phyloP scores from a whole-genome alignment of 2,113 vertebrate genomes.

The Cavia aperea region DNA sequence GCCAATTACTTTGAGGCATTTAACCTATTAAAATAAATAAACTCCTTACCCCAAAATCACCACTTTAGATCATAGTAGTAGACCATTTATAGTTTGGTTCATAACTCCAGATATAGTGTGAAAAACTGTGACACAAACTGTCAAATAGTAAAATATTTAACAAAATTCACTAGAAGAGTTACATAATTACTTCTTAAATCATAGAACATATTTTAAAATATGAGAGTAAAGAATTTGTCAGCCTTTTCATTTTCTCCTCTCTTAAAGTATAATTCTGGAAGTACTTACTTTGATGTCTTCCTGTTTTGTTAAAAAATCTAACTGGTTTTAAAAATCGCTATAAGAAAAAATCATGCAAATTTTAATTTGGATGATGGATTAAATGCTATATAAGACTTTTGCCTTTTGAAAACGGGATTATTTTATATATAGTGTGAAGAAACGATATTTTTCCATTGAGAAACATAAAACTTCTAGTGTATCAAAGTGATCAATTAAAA shows the following conservation, averaged over 20 bases:
- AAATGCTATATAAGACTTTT: conserved; percentile 7
- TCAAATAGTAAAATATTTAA: conserved; percentile 65
- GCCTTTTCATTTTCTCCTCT: conserved; percentile 39
- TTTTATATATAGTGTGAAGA: conserved; percentile 4
- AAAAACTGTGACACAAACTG: conserved; percentile 61
- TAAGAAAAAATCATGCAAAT: conserved; percentile 30
- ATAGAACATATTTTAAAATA: conserved; percentile 50
- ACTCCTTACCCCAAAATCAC: conserved; percentile 16
- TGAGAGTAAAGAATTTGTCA: conserved; percentile 56
- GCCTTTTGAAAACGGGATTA: background rate
- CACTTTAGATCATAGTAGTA: conserved; percentile 27
- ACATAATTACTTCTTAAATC: conserved; percentile 57
- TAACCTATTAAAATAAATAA: conserved; percentile 43
- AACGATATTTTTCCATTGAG: conserved; percentile 8
- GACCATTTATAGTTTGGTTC: conserved; percentile 56
- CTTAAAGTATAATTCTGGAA: conserved; percentile 1
- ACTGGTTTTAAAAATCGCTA: conserved; percentile 42
- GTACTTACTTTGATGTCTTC: conserved; percentile 26
- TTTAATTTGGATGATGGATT: conserved; percentile 24
- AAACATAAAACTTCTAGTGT: background rate
- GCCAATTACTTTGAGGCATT: background rate
- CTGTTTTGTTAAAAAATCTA: conserved; percentile 15
- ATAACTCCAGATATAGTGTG: conserved; percentile 51
- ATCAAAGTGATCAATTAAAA: conserved; percentile 12
- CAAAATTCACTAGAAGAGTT: conserved; percentile 59